A percentile compares a stretch with the other conserved stretches of the same genome.
These are phyloP conservation scores for Azemiops feae DNA, from an alignment of 2,113 vertebrate species.

Conservation along the genomic window DNA sequence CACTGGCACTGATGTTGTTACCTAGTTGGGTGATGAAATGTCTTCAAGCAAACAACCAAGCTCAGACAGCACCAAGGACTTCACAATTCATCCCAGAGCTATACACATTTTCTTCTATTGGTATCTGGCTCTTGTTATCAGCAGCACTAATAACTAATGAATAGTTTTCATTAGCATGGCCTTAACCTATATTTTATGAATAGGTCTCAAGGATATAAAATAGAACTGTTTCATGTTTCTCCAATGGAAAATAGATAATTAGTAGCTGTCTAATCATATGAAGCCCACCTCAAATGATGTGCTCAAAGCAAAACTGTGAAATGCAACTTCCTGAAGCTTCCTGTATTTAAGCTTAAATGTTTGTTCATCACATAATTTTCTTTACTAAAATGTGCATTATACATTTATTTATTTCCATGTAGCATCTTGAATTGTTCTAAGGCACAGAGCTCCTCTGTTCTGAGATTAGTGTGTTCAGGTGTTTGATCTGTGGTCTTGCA, in stretches of 20 bases:
- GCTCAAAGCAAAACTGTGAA: neutral
- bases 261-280: neutral
- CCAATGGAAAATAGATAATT: constrained; percentile 7
- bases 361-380: neutral
- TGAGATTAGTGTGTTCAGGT: neutral
- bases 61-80: neutral
- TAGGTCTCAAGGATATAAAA: constrained; percentile 7
- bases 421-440: neutral
- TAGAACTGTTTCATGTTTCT: neutral
- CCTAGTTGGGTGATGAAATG: neutral
- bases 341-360: neutral
- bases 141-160: neutral
- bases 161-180: constrained; percentile 24
- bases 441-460: neutral
- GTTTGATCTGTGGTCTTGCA: neutral
- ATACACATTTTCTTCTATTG: neutral
- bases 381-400: neutral
- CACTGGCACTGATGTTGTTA: neutral
- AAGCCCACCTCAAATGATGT: neutral
- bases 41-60: neutral
- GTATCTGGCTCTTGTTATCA: constrained; percentile 13
- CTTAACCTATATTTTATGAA: constrained; percentile 17
- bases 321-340: neutral
- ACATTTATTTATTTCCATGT: neutral
- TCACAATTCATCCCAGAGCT: neutral